Percentiles rank a stretch among this genome's conserved stretches.
Conservation (phyloP, 2,113 vertebrate genomes). For the Fukomys damarensis region DNA sequence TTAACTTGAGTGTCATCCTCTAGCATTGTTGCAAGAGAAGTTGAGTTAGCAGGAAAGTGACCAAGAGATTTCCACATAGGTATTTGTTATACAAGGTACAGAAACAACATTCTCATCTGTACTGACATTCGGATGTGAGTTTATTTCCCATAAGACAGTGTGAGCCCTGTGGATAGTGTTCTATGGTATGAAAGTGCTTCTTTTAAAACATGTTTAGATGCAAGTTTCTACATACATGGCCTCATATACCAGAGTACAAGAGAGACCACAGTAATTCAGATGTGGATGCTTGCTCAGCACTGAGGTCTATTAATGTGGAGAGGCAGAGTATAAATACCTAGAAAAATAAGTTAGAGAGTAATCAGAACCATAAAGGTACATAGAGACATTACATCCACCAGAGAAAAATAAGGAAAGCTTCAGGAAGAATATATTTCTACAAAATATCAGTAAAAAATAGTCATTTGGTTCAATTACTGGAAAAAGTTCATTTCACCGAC, state of each 20-base stretch:
- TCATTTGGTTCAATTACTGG: neutral
- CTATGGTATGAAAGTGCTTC: neutral
- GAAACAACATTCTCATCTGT: neutral
- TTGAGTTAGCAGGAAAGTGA: neutral
- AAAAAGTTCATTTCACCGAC: neutral
- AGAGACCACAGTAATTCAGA: neutral
- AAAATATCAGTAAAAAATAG: neutral
- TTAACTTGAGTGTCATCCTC: neutral
- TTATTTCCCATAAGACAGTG: neutral
- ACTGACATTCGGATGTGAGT: neutral
- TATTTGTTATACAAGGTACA: neutral
- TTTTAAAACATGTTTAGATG: neutral
- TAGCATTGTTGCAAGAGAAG: neutral
- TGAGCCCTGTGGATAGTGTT: neutral
- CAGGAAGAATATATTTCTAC: neutral
- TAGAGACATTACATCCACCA: neutral
- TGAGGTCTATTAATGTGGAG: neutral
- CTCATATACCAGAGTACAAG: neutral
- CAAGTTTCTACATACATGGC: neutral
- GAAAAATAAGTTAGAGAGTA: neutral
- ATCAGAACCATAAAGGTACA: neutral
- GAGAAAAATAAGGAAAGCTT: neutral
- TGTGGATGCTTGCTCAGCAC: neutral
- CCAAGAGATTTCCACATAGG: neutral
- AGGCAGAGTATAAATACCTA: neutral